Evolutionary conservation across 2,797 vertebrate genomes (phyloP), one percentile per base, ranked within the genome.

Genomic region (Lepilemur ruficaudatus): DNA sequence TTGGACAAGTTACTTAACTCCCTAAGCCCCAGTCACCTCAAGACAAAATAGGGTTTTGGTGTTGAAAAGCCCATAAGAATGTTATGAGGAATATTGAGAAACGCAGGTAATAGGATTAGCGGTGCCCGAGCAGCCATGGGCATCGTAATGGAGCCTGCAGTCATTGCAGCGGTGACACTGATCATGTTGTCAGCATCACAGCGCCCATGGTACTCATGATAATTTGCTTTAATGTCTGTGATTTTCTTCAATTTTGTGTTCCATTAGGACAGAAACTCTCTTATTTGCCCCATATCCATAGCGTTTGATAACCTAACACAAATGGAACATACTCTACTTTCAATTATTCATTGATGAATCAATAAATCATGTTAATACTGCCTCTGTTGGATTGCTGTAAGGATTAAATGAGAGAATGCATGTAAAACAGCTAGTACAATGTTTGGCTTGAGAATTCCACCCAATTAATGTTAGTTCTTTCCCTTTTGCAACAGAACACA

Each of bases 371-470:
- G 38, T 69, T 35, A 52, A 17, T 55, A 70, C 28, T 15, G 3
- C 41, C 50, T 89, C 41, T 81, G 73, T 65, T 70, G n/a, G 59
- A 95, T 8, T 17, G 32, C 65, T 67, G 0, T 13, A 50, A 63
- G 73, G 43, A 80, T 89, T 89, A 35, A 70, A 95, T 57, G 84
- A 95, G 57, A 78, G 43, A 86, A 89, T 67, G 65, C 57, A 72
- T 57, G 70, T 50, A 30, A 82, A 82, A 92, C 11, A 69, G 73
- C 63, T 63, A 78, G 78, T 13, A 43, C 43, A 15, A 57, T 46
- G 59, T 94, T 93, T 83, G 95, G 91, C 82, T 86, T 86, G 79
- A 70, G 86, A 72, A 89, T 83, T 63, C 35, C 22, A 89, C 57
- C 32, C 69, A 83, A 30, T 93, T 94, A 95, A 52, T 10, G 15